Conservation (phyloP, 1,140 invertebrate genomes). For the Paramacrobiotus metropolitanus region DNA sequence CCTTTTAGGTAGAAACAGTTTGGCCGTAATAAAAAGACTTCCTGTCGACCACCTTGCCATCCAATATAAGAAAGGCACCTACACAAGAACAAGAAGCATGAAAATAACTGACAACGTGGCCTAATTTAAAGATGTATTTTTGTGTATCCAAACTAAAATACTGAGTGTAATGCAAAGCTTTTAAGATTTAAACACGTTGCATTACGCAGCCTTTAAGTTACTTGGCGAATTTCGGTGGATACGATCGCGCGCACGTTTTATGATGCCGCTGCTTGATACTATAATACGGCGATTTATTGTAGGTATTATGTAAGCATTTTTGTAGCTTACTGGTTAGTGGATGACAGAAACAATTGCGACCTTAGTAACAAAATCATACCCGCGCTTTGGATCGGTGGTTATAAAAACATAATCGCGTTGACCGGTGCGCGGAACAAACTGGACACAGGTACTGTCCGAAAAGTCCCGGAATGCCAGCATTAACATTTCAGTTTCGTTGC, state of each 20-base stretch:
- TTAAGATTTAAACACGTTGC: too few species aligned
- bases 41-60: not conserved
- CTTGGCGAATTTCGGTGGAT: not conserved
- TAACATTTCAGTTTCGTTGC: constrained; percentile 1
- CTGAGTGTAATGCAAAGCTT: too few species aligned
- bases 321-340: too few species aligned
- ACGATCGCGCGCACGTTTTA: not conserved
- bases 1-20: constrained; percentile 3
- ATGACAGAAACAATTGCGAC: too few species aligned
- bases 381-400: constrained; percentile 4
- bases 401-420: constrained; percentile 2
- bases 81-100: not conserved
- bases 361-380: too few species aligned
- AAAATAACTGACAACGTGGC: too few species aligned
- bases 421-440: not conserved
- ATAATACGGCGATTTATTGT: not conserved
- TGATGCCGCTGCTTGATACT: not conserved
- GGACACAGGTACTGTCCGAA: not conserved
- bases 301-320: too few species aligned
- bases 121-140: too few species aligned
- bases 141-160: too few species aligned
- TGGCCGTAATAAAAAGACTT: not conserved
- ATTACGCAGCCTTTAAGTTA: too few species aligned
- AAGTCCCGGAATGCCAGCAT: not conserved
- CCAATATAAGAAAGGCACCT: constrained; percentile 1